Evolutionary conservation across 2,888 invertebrate genomes (phyloP), one percentile per base, ranked within the genome.

Genomic region (Drosophila conformis): DNA sequence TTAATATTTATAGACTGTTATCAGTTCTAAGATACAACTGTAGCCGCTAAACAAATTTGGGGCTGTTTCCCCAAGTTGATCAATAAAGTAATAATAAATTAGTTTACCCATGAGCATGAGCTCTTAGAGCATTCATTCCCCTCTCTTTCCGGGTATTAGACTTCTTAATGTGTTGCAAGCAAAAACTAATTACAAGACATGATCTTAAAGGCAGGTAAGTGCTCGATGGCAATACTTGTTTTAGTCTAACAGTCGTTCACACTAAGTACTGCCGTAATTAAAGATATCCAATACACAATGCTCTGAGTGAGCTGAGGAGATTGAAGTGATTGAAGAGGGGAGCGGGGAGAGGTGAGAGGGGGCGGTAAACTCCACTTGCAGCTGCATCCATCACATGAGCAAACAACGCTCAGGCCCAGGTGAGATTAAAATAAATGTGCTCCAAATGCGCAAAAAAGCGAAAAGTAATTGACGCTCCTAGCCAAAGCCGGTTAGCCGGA

Each of bases 381-480:
- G 66, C 66, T 74, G 63, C 76, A 77, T 76, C 75, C 71, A 78
- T 69, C 82, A 76, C 59, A 51, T 40, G 61, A 18, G 66, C 66
- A 70, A 69, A 53, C 62, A 46, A 33, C 66, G 13, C 53, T 18
- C 29, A 40, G 54, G 52, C 76, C 75, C 70, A 90, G 86, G 90
- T 90, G 90, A 89, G 90, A 89, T 90, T 89, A 81, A 90, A 89
- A 89, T 86, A 84, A 89, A 89, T 89, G 87, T 90, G 89, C 86
- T 89, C 90, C 89, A 89, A 89, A 90, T 89, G 90, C 84, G 81
- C 88, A 88, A 88, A 88, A 46, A 84, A 81, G 88, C 89, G 89
- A 81, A 86, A 89, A 86, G 87, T 88, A 89, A 88, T 88, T 88
- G 89, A 89, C 83, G 88, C 85, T 72, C 76, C 78, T 31, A 52